Evolutionary conservation across 2,797 vertebrate species (phyloP).

Genomic region (Eurystomus glaucurus): DNA sequence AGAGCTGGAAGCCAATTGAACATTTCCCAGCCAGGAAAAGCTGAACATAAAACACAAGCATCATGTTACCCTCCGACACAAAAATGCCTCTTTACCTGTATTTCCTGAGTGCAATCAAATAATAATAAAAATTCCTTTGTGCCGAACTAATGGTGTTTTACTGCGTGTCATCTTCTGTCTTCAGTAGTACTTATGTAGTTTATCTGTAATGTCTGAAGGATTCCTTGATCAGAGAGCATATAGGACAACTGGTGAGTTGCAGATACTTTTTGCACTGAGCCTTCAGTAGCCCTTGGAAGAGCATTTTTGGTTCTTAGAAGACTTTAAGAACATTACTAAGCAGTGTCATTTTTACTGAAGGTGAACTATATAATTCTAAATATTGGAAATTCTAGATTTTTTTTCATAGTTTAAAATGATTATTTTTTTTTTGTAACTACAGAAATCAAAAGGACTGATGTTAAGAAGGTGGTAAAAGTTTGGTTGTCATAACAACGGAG

Average conservation of each 20-base stretch:
- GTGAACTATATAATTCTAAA: background rate
- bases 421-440: background rate
- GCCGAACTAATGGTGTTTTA: background rate
- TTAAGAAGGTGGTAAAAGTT: background rate
- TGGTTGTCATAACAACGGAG: slow-evolving; percentile 54
- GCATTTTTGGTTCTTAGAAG: background rate
- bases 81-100: background rate
- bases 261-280: background rate
- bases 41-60: background rate
- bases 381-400: background rate
- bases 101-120: background rate
- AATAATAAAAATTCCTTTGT: background rate
- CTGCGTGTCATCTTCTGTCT: background rate
- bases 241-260: background rate
- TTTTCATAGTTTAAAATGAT: background rate
- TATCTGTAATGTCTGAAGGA: background rate
- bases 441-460: background rate
- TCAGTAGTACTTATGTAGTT: background rate
- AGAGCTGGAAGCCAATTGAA: background rate
- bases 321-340: background rate
- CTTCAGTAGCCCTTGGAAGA: background rate
- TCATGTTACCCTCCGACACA: background rate
- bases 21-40: background rate
- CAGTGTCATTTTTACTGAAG: background rate
- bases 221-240: background rate